Base-by-base conservation (phyloP, 2,888 invertebrate species). In the Acrobeloides nanus region DNA sequence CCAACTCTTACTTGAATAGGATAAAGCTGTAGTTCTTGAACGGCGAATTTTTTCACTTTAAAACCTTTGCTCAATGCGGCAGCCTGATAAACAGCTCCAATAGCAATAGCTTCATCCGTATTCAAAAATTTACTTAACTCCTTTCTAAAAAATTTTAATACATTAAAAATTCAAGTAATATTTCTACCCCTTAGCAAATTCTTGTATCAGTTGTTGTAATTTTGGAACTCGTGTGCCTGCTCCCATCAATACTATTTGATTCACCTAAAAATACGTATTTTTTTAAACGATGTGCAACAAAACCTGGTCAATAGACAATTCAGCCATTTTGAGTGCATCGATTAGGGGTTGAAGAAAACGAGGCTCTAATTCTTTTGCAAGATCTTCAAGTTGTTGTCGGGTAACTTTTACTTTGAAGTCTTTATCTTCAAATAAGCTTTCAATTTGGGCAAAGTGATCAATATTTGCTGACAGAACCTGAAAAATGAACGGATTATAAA, bases 1-100 rank as follows among this genome's bases (percentile, higher is more conserved):
- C n/a, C n/a, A n/a, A n/a, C n/a, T 10, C 34, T 10, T 52, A 80
- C 79, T 62, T 76, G 75, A 59, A 97, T 83, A 0, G 97, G 95
- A 69, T 86, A 85, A 7, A 93, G 55, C 1, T 89, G 89, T 0
- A 87, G 86, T 75, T 99, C 97, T 71, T 89, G 89, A 0, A 92
- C 85, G 45, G 42, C 87, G 81, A 74, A 97, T 60, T 89, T 84
- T 69, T 92, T 89, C 3, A 97, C 97, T 76, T 90, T 90, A 76
- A 95, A 99, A 2, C 95, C 95, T 26, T 88, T 87, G 35, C 90
- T 89, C 8, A 95, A 80, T 74, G 87, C 86, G 15, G 90, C 90
- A 8, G 89, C 89, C 80, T 92, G 90, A 76, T 97, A 97, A 0
- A 89, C 92, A 29, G 93, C 95, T 0, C 95, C 75, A 57, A 75